A percentile compares a stretch with the other conserved stretches of the same genome.
Conservation (phyloP, 2,888 invertebrate species). For the Torymus texanus region DNA sequence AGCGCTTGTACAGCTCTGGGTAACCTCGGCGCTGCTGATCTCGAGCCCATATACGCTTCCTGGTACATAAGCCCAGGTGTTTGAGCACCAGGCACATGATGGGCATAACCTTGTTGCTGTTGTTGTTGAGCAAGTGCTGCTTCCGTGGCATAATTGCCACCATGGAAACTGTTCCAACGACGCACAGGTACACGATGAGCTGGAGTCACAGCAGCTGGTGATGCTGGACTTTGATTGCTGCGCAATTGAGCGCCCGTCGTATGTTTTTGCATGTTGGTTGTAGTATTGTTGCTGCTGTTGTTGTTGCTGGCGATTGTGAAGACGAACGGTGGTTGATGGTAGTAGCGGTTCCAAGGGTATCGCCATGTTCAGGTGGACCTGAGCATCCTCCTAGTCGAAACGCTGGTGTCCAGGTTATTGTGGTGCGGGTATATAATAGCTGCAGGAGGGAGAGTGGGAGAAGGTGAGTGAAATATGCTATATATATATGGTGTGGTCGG, state of each 20-base stretch:
- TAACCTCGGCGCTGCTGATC: constrained; percentile 52
- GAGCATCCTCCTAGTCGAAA: constrained; percentile 23
- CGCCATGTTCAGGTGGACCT: constrained; percentile 42
- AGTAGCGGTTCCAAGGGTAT: neutral
- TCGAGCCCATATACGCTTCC: constrained; percentile 57
- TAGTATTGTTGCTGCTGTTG: too few species aligned
- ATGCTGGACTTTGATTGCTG: constrained; percentile 57
- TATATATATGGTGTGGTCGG: too few species aligned
- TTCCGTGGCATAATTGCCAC: constrained; percentile 62
- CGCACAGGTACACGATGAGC: constrained; percentile 73
- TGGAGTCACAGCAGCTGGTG: constrained; percentile 62
- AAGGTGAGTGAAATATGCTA: too few species aligned
- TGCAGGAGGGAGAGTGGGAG: too few species aligned
- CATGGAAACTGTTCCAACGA: constrained; percentile 76
- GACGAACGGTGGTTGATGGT: too few species aligned
- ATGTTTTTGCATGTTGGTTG: constrained; percentile 72
- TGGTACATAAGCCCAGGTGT: constrained; percentile 53
- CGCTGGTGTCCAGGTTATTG: neutral
- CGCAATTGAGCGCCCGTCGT: constrained; percentile 68
- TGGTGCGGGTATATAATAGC: neutral
- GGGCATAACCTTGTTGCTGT: constrained; percentile 55
- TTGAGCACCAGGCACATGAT: constrained; percentile 42
- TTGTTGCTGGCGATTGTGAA: too few species aligned
- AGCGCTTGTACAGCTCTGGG: constrained; percentile 72
- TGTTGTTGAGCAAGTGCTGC: constrained; percentile 58